A percentile compares a stretch with the other conserved stretches of the same genome.
Evolutionary conservation across 2,888 invertebrate genomes (phyloP).

Genomic region (Dexiosoma caninum): DNA sequence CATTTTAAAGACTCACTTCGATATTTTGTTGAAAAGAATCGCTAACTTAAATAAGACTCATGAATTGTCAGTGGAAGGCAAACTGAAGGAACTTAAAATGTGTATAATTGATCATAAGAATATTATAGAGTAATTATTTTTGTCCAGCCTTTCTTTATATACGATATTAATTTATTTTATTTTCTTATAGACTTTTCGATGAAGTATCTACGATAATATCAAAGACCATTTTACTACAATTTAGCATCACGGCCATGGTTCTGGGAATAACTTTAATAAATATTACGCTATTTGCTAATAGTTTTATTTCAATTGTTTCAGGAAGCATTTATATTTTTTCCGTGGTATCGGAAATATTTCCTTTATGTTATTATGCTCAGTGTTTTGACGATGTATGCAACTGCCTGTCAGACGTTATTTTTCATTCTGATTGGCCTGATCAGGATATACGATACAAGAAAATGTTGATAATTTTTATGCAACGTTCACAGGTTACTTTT

Average conservation of each 20-base stretch:
- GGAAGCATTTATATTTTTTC: conserved; percentile 60
- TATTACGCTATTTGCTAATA: conserved; percentile 59
- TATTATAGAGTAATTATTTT: conserved; percentile 63
- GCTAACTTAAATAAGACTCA: conserved; percentile 37
- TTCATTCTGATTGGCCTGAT: conserved; percentile 64
- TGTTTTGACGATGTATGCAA: conserved; percentile 62
- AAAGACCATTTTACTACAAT: conserved; percentile 65
- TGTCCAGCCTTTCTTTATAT: neutral
- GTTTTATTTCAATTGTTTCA: conserved; percentile 55
- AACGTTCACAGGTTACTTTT: conserved; percentile 55
- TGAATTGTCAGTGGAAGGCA: conserved; percentile 9
- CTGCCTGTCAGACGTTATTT: conserved; percentile 55
- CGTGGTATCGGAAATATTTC: conserved; percentile 61
- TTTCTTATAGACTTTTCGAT: conserved; percentile 58
- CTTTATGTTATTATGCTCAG: conserved; percentile 64
- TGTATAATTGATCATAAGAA: conserved; percentile 67
- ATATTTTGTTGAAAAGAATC: conserved; percentile 52
- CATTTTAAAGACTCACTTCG: conserved; percentile 61
- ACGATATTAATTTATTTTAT: neutral
- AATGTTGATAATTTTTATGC: conserved; percentile 64
- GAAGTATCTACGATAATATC: conserved; percentile 64
- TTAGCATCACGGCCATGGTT: conserved; percentile 60
- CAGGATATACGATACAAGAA: conserved; percentile 57
- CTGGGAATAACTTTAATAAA: conserved; percentile 64
- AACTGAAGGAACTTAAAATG: conserved; percentile 61